Base-by-base conservation (phyloP, 2,113 vertebrate genomes). In the Rhinolophus ferrumequinum region DNA sequence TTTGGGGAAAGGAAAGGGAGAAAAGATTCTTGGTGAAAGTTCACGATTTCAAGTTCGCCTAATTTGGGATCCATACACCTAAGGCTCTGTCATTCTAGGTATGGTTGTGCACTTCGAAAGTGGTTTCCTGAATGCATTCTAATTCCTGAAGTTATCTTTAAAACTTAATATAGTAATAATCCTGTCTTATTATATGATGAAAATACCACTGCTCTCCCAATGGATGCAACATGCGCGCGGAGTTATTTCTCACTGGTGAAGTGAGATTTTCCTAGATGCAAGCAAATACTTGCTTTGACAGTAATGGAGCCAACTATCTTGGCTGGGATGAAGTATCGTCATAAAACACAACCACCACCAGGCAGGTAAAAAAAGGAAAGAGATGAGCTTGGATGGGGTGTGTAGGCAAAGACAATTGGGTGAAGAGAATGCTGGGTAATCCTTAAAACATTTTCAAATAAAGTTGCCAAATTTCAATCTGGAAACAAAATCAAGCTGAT, bases 381-480 rank as follows among this genome's bases (percentile, higher is more conserved):
- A 88, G 58, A 90, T 30, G 24, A 88, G 50, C 28, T 41, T 93
- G 30, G 64, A 83, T 67, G 13, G 28, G 10, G 8, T 88, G 4
- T 56, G 6, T 30, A 94, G 28, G 88, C 76, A 91, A 58, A 80
- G 38, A 94, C 52, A 87, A 75, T 79, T 2, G 83, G 56, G 12
- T 50, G 35, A 88, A 76, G 56, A 90, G 86, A 95, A 70, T 10
- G 56, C 13, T 91, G 80, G 16, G 70, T 93, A 92, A 95, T 50
- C 33, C 54, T 96, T 88, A 44, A 81, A 94, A 90, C 15, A 88
- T 70, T 92, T 96, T 86, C 73, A 95, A 76, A 92, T 94, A 82
- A 93, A 94, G 24, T 35, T 95, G 38, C 70, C 82, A 86, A 97
- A 91, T 93, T 97, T 72, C 83, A 94, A 89, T 92, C 82, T 95